Percentiles rank a stretch among this genome's conserved stretches.
phyloP scores from a whole-genome alignment of 1,140 invertebrate genomes.

The Leptinotarsa texana region DNA sequence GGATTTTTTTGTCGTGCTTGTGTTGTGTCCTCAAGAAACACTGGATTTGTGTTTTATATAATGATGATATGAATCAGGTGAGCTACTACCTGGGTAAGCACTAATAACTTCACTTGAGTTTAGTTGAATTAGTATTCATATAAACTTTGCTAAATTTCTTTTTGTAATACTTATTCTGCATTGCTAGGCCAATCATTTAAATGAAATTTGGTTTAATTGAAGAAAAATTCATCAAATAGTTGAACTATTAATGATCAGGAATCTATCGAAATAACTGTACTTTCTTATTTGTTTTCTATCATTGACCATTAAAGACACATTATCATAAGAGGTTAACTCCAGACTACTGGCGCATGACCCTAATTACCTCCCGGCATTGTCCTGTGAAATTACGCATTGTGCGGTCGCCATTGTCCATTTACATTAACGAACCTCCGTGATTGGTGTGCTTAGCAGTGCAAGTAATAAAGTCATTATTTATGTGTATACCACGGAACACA shows the following conservation, averaged over 20 bases:
- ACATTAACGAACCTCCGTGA: not conserved
- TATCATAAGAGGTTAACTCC: not conserved
- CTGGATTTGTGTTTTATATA: too few relatives aligned
- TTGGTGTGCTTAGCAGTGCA: slow-evolving; percentile 7
- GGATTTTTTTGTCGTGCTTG: too few relatives aligned
- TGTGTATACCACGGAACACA: not conserved
- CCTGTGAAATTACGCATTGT: slow-evolving; percentile 5
- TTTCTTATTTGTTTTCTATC: not conserved
- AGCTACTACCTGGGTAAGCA: too few relatives aligned
- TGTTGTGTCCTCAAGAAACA: too few relatives aligned
- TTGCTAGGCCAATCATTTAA: too few relatives aligned
- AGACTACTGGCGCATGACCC: not conserved
- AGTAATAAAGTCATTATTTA: slow-evolving; percentile 9
- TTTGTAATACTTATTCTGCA: too few relatives aligned
- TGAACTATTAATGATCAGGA: not conserved
- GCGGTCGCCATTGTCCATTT: slow-evolving; percentile 2
- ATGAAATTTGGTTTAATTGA: too few relatives aligned
- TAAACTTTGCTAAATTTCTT: too few relatives aligned
- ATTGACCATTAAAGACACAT: not conserved
- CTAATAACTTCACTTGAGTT: too few relatives aligned
- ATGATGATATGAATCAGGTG: too few relatives aligned
- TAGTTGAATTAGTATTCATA: too few relatives aligned
- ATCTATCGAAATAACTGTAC: not conserved
- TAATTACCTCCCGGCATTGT: slow-evolving; percentile 5
- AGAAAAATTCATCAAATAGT: too few relatives aligned